Base-by-base conservation (phyloP, 2,888 invertebrate genomes). In the Drosophila borborema region DNA sequence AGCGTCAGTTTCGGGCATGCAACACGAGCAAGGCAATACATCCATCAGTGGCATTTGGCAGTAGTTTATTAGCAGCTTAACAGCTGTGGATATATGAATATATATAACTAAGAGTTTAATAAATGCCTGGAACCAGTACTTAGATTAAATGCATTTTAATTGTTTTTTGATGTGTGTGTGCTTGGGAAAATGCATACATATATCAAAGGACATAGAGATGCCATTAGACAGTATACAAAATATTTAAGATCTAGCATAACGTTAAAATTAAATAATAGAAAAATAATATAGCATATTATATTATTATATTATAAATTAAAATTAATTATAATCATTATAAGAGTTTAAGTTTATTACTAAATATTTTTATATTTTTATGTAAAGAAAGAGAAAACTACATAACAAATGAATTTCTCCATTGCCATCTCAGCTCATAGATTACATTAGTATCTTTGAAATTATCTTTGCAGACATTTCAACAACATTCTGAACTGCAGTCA, bases 21-120 rank as follows among this genome's bases (percentile, higher is more conserved):
- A 31, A 41, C 31, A 48, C 18, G 46, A 41, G 40, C 28, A 3
- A 1, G 10, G 28, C 40, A 38, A 23, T 9, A 38, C 40, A 40
- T 16, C 23, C 40, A 40, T 16, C 23, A 18, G 48, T 31, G 49
- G 48, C n/a, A 49, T 60, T 8, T 40, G 40, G 20, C 31, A 40
- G 28, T 48, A 60, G 31, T 60, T 49, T 49, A 60, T 60, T 60
- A 49, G 40, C 60, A 41, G 60, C 31, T 60, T 40, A 60, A n/a
- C n/a, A n/a, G n/a, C n/a, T 28, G n/a, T 3, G 8, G 14, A 40
- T n/a, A 28, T 16, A 28, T 16, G 2, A 16, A 12, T 36, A 10
- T n/a, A 49, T 49, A 49, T 49, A 18, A 31, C 16, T 45, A 46
- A 49, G 8, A 23, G 28, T 28, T 49, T 49, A 49, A 49, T 49